These are phyloP conservation scores for Hydra vulgaris DNA, from an alignment of 30 jellyfish, hydroid and myxozoan genomes.

Conservation along the genomic window DNA sequence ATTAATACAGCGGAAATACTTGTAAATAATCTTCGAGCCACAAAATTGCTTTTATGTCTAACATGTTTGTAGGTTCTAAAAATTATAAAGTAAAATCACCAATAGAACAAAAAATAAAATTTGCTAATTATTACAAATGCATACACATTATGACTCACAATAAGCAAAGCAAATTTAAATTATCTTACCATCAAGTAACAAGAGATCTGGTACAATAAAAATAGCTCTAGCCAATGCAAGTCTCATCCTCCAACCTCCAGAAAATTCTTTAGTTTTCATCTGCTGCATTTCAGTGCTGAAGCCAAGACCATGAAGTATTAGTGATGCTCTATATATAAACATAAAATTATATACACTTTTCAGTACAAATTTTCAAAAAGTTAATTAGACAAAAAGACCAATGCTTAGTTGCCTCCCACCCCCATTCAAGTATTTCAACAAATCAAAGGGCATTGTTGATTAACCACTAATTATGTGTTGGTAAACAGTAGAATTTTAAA, in stretches of 20 bases:
- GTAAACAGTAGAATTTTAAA: too few relatives aligned
- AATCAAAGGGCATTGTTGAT: too few relatives aligned
- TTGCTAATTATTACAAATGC: not conserved
- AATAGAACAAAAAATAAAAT: not conserved
- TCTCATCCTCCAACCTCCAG: conserved; percentile 99
- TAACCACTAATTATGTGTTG: too few relatives aligned
- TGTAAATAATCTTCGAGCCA: conserved; percentile 93
- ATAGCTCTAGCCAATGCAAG: conserved; percentile 94
- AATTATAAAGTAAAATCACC: too few relatives aligned
- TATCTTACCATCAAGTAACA: conserved; percentile 82
- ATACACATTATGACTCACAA: not conserved
- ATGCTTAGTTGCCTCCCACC: too few relatives aligned
- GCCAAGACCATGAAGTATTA: conserved; percentile 78
- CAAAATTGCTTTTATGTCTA: conserved; percentile 85
- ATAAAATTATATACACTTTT: too few relatives aligned
- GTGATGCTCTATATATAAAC: conserved; percentile 67
- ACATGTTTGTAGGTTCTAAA: conserved; percentile 98
- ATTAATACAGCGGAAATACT: conserved; percentile 21
- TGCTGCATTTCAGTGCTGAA: conserved; percentile 81
- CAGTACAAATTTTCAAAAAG: too few relatives aligned
- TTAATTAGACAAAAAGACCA: too few relatives aligned
- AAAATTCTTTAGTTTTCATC: conserved; percentile 70
- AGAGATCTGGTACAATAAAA: conserved; percentile 83
- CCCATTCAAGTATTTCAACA: too few relatives aligned
- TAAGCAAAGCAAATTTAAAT: not conserved